These are phyloP conservation scores for Struthidea cinerea DNA, from an alignment of 2,113 vertebrate genomes.

Conservation along the genomic window DNA sequence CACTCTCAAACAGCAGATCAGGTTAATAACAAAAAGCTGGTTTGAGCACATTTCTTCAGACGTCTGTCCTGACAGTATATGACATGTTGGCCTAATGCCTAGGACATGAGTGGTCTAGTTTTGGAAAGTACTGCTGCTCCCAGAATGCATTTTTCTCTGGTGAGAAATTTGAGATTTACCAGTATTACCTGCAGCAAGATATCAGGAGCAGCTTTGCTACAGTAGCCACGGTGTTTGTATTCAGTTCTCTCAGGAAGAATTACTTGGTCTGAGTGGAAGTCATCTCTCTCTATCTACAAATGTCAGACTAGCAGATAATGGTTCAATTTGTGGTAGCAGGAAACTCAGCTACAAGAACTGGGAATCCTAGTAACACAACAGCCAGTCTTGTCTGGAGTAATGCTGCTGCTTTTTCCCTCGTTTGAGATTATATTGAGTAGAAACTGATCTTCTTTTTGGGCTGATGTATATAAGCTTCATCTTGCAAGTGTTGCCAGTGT, in stretches of 20 bases:
- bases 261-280: not conserved
- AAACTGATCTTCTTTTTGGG: not conserved
- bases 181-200: not conserved
- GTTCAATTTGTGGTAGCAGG: not conserved
- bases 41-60: not conserved
- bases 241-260: not conserved
- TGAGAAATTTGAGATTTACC: not conserved
- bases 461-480: not conserved
- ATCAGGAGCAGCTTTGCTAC: not conserved
- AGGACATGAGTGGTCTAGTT: not conserved
- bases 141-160: not conserved
- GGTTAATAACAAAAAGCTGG: not conserved
- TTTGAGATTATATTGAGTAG: not conserved
- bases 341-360: not conserved
- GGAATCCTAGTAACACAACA: not conserved
- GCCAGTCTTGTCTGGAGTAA: not conserved
- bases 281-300: not conserved
- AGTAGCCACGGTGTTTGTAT: fast-evolving
- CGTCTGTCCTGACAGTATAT: not conserved
- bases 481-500: not conserved
- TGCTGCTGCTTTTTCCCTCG: not conserved
- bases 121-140: not conserved
- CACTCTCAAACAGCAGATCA: not conserved
- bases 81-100: not conserved
- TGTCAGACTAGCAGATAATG: not conserved